Conservation (phyloP, 2,113 vertebrate species). For the Phalacrocorax carbo region DNA sequence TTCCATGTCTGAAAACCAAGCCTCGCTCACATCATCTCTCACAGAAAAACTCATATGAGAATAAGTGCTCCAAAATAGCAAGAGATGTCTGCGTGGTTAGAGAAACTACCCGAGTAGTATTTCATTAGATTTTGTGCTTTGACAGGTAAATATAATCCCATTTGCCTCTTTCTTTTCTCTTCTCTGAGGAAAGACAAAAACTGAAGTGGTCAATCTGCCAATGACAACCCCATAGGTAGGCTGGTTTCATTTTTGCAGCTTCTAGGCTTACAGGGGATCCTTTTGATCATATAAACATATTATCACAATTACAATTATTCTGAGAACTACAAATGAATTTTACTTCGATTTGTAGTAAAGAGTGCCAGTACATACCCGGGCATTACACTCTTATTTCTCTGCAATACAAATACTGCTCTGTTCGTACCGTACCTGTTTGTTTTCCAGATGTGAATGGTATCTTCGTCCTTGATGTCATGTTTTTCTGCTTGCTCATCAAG, state of each 20-base stretch:
- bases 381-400: background rate
- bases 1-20: background rate
- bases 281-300: background rate
- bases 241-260: background rate
- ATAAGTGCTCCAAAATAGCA: background rate
- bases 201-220: background rate
- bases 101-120: background rate
- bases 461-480: slow-evolving; percentile 93
- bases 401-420: background rate
- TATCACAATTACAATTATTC: background rate
- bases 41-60: background rate
- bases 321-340: background rate
- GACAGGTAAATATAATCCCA: background rate
- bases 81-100: background rate
- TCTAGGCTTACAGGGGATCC: background rate
- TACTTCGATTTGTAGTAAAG: background rate
- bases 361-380: background rate
- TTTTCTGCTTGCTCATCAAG: slow-evolving; percentile 95
- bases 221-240: background rate
- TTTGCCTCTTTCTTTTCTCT: background rate
- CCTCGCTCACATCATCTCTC: background rate
- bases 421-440: slow-evolving; percentile 86
- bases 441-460: slow-evolving; percentile 99
- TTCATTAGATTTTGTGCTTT: background rate
- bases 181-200: background rate